Percentiles rank a stretch among this genome's conserved stretches.
phyloP scores from a whole-genome alignment of 2,888 invertebrate genomes.

The Malthinus seriepunctatus region DNA sequence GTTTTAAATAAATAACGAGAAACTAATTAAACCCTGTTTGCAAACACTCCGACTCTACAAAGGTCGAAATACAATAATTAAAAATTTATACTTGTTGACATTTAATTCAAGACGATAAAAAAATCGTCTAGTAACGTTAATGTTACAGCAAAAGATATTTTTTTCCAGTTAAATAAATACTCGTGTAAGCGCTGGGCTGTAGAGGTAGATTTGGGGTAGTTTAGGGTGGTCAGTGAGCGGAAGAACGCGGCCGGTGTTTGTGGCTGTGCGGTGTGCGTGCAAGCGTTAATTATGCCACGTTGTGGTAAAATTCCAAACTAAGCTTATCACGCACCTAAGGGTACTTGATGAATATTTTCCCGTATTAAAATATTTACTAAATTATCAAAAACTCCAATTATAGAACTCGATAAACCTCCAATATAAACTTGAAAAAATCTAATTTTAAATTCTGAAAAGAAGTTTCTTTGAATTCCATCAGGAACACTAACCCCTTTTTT shows the following conservation, averaged over 20 bases:
- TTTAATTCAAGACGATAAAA: not conserved
- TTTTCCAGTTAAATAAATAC: conserved; percentile 25
- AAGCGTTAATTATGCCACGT: conserved; percentile 49
- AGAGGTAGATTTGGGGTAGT: conserved; percentile 40
- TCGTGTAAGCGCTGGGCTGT: conserved; percentile 24
- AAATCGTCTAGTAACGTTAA: not conserved
- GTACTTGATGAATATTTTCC: conserved; percentile 9
- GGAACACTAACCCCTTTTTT: conserved; percentile 10
- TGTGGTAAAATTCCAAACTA: conserved; percentile 43
- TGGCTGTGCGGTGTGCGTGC: conserved; percentile 48
- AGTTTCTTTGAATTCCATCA: too few relatives aligned
- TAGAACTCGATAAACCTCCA: not conserved
- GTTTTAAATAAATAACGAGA: conserved; percentile 1
- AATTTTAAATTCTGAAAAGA: too few relatives aligned
- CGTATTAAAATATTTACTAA: not conserved
- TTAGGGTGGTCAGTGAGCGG: conserved; percentile 47
- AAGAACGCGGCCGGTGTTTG: conserved; percentile 48
- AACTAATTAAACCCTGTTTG: not conserved
- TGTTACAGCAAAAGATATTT: not conserved
- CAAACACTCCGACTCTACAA: too few relatives aligned
- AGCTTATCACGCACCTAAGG: conserved; percentile 30
- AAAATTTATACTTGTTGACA: too few relatives aligned
- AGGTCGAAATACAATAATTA: too few relatives aligned
- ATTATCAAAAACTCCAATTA: not conserved
- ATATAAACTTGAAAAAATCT: not conserved